Conservation (phyloP, 2,888 invertebrate species). For the Tetropium fuscum region DNA sequence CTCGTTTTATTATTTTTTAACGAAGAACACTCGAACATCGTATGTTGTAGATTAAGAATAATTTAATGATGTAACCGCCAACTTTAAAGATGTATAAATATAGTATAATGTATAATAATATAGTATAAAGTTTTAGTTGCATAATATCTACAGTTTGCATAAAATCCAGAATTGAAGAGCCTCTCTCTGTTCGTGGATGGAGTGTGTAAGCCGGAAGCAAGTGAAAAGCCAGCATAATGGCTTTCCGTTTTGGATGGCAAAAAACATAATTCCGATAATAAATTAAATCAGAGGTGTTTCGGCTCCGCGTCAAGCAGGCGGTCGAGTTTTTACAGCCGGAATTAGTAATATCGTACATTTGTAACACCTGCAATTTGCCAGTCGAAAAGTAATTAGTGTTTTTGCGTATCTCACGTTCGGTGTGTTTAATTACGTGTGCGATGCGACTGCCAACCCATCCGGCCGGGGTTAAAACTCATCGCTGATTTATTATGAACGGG, state of each 20-base stretch:
- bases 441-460: conserved; percentile 38
- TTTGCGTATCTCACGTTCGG: conserved; percentile 65
- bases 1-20: too few species aligned
- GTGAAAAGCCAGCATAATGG: conserved; percentile 38
- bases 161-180: background rate
- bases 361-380: conserved; percentile 66
- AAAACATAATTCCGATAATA: conserved; percentile 49
- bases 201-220: conserved; percentile 16
- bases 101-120: too few species aligned
- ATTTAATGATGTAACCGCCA: too few species aligned
- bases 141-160: too few species aligned
- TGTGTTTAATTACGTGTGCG: conserved; percentile 62
- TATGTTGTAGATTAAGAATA: too few species aligned
- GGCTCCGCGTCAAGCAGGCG: conserved; percentile 38
- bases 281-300: conserved; percentile 51
- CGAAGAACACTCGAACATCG: too few species aligned
- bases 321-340: conserved; percentile 44
- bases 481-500: conserved; percentile 63
- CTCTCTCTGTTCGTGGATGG: background rate
- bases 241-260: conserved; percentile 39
- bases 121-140: too few species aligned
- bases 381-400: conserved; percentile 66
- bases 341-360: conserved; percentile 60
- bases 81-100: too few species aligned
- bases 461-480: conserved; percentile 52